phyloP scores from a whole-genome alignment of 2,888 invertebrate species.

The Physocephala rufipes region DNA sequence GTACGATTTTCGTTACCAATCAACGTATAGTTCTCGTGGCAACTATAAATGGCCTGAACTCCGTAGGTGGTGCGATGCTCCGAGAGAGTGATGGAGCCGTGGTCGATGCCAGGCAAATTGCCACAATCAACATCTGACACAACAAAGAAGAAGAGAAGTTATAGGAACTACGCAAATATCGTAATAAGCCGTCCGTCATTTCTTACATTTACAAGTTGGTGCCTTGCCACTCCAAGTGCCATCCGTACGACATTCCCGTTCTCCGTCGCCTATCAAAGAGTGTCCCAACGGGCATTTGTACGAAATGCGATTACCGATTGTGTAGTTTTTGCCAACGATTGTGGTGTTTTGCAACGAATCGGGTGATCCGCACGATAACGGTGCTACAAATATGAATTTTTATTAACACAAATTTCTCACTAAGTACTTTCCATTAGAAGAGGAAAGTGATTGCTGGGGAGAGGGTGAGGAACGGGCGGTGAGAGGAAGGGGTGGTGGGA shows the following conservation, averaged over 20 bases:
- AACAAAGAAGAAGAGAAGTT: background rate
- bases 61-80: slow-evolving; percentile 82
- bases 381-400: slow-evolving; percentile 69
- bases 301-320: slow-evolving; percentile 75
- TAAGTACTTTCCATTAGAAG: background rate
- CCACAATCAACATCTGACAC: slow-evolving; percentile 85
- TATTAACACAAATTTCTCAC: background rate
- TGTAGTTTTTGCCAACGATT: slow-evolving; percentile 74
- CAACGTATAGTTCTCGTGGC: slow-evolving; percentile 86
- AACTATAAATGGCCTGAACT: slow-evolving; percentile 79
- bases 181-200: background rate
- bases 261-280: slow-evolving; percentile 76
- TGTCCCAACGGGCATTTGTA: slow-evolving; percentile 86
- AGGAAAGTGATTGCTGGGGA: too few species aligned
- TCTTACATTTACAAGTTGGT: slow-evolving; percentile 87
- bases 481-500: too few species aligned
- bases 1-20: slow-evolving; percentile 77
- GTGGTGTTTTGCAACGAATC: slow-evolving; percentile 86
- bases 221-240: slow-evolving; percentile 87
- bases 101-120: slow-evolving; percentile 72
- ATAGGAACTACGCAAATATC: slow-evolving; percentile 12
- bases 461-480: too few species aligned
- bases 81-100: slow-evolving; percentile 75
- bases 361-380: slow-evolving; percentile 87
- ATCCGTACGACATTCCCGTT: slow-evolving; percentile 75